These are phyloP conservation scores for Apamea epomidion DNA, from an alignment of 2,888 invertebrate species.

Conservation along the genomic window DNA sequence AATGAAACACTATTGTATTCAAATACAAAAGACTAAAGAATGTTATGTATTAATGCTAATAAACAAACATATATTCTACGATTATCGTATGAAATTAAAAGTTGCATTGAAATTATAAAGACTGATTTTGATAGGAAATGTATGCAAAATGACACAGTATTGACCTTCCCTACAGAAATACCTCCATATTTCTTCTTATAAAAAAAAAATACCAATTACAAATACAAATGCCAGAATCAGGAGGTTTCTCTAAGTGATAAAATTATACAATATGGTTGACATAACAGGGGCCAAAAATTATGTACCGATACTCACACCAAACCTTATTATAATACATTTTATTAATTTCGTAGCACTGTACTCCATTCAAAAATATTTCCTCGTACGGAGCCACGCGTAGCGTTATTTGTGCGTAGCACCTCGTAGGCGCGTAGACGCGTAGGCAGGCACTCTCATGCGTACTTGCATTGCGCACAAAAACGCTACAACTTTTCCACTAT, in stretches of 20 bases:
- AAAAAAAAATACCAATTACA: background rate
- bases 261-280: background rate
- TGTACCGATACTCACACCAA: background rate
- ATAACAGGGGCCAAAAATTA: background rate
- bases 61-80: conserved; percentile 35
- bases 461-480: conserved; percentile 19
- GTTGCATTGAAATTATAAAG: conserved; percentile 21
- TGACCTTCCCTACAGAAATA: background rate
- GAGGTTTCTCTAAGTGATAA: background rate
- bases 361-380: background rate
- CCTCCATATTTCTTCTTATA: background rate
- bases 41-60: conserved; percentile 51
- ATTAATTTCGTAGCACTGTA: background rate
- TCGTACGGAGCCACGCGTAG: background rate
- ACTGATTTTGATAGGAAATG: conserved; percentile 1
- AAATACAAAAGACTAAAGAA: conserved; percentile 62
- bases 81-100: conserved; percentile 35
- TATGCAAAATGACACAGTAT: background rate
- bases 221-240: background rate
- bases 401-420: conserved; percentile 54
- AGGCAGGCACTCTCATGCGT: conserved; percentile 27
- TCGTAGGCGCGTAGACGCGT: conserved; percentile 60
- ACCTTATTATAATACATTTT: background rate
- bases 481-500: conserved; percentile 25
- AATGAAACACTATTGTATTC: conserved; percentile 68